Conservation (phyloP, 2,797 vertebrate species). For the Parotocinclus haroldoi region DNA sequence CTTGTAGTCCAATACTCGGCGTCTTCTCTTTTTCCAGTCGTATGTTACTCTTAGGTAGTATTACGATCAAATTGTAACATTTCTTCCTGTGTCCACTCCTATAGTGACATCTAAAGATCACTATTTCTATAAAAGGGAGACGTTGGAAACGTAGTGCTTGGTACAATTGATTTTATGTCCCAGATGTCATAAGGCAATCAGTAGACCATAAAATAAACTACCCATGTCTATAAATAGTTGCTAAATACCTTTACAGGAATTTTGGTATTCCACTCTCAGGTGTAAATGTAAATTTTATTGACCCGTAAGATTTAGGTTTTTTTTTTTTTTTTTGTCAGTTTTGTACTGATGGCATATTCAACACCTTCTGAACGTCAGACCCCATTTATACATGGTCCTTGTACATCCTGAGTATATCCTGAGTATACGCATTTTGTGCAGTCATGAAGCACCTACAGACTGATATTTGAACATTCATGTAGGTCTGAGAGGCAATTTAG, state of each 20-base stretch:
- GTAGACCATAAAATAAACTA: constrained; percentile 17
- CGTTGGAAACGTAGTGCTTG: constrained; percentile 31
- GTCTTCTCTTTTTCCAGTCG: constrained; percentile 46
- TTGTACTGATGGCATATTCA: too few relatives aligned
- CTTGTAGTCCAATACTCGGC: constrained; percentile 37
- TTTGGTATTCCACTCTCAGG: constrained; percentile 69
- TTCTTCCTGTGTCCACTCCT: constrained; percentile 40
- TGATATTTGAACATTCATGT: too few relatives aligned
- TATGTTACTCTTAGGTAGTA: constrained; percentile 43
- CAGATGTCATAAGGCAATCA: constrained; percentile 23
- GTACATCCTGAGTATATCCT: background rate
- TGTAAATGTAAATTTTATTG: constrained; percentile 59
- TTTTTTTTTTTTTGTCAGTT: constrained; percentile 1
- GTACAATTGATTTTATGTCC: constrained; percentile 35
- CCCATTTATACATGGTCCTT: background rate
- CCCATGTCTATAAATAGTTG: constrained; percentile 19
- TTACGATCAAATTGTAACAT: constrained; percentile 44
- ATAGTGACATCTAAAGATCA: constrained; percentile 41
- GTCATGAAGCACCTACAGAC: too few relatives aligned
- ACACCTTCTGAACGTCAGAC: background rate
- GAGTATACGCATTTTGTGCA: too few relatives aligned
- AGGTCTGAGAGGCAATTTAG: too few relatives aligned
- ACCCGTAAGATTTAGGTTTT: constrained; percentile 30
- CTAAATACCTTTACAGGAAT: constrained; percentile 36
- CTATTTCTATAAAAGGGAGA: background rate